Percentiles rank a stretch among this genome's conserved stretches.
These are phyloP conservation scores for Serripes groenlandicus DNA, from an alignment of 2,888 invertebrate genomes.

Conservation along the genomic window DNA sequence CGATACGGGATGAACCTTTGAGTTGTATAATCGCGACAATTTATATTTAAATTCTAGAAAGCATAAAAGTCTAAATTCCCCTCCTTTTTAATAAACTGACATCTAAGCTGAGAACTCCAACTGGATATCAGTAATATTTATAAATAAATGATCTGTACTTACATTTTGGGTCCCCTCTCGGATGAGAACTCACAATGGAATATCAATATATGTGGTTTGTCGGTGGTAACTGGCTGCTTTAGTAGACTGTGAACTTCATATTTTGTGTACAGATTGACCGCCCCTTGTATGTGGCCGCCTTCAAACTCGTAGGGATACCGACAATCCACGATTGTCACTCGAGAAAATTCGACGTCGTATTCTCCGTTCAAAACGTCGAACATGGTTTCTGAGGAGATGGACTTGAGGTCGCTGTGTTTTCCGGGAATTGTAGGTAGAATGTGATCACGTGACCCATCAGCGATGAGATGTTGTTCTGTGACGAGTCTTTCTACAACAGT, in stretches of 20 bases:
- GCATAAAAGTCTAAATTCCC: neutral
- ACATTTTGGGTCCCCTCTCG: constrained; percentile 66
- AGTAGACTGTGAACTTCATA: constrained; percentile 49
- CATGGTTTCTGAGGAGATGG: constrained; percentile 75
- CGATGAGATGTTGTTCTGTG: constrained; percentile 45
- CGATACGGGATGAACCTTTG: too few species aligned
- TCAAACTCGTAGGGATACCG: constrained; percentile 60
- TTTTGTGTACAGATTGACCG: constrained; percentile 59
- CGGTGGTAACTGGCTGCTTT: constrained; percentile 26
- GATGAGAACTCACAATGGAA: constrained; percentile 69
- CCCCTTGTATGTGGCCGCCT: constrained; percentile 55
- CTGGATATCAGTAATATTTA: neutral
- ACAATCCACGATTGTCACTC: constrained; percentile 57
- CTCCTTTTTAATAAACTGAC: neutral
- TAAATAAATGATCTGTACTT: constrained; percentile 1
- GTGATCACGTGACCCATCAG: constrained; percentile 64
- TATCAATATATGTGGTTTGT: constrained; percentile 60
- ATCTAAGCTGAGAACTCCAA: neutral
- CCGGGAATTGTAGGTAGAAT: constrained; percentile 76
- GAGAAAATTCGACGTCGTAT: constrained; percentile 24
- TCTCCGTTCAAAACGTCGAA: constrained; percentile 42
- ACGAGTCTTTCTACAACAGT: constrained; percentile 45
- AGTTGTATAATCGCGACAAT: too few species aligned
- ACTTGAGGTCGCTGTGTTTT: constrained; percentile 80
- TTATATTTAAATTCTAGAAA: neutral